Conservation (phyloP, 1,140 invertebrate species). For the Centruroides sculpturatus region DNA sequence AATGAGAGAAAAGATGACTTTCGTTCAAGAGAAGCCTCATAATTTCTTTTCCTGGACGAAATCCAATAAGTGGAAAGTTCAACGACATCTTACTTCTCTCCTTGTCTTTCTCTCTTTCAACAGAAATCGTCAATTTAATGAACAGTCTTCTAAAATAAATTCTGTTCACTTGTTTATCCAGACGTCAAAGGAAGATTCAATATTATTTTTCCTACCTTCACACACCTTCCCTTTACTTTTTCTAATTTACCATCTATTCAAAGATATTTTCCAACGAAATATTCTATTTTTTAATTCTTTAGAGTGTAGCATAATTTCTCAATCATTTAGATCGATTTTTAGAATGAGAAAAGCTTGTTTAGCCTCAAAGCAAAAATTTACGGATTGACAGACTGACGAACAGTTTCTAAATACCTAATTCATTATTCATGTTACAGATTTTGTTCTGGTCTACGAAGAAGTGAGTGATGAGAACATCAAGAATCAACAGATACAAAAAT, state of each 20-base stretch:
- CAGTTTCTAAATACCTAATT: too few relatives aligned
- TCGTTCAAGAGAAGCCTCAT: background rate
- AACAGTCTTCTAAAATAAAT: background rate
- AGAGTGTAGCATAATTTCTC: too few relatives aligned
- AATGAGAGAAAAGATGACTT: background rate
- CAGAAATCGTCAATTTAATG: background rate
- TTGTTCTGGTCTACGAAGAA: constrained; percentile 42
- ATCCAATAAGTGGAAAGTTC: background rate
- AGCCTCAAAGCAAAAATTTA: too few relatives aligned
- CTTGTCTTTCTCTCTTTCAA: background rate
- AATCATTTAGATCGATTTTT: too few relatives aligned
- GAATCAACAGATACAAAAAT: background rate
- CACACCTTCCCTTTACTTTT: too few relatives aligned
- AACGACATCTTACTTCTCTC: background rate
- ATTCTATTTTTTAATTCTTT: too few relatives aligned
- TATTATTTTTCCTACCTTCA: too few relatives aligned
- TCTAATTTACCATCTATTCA: too few relatives aligned
- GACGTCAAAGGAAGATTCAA: background rate
- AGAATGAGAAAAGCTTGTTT: too few relatives aligned
- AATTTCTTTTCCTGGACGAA: background rate
- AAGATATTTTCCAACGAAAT: too few relatives aligned
- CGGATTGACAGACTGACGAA: too few relatives aligned
- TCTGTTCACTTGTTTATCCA: background rate
- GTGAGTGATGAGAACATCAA: constrained; percentile 12
- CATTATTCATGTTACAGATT: constrained; percentile 28